Evolutionary conservation across 1,140 invertebrate species (phyloP).

Genomic region (Trachymyrmex cornetzi): DNA sequence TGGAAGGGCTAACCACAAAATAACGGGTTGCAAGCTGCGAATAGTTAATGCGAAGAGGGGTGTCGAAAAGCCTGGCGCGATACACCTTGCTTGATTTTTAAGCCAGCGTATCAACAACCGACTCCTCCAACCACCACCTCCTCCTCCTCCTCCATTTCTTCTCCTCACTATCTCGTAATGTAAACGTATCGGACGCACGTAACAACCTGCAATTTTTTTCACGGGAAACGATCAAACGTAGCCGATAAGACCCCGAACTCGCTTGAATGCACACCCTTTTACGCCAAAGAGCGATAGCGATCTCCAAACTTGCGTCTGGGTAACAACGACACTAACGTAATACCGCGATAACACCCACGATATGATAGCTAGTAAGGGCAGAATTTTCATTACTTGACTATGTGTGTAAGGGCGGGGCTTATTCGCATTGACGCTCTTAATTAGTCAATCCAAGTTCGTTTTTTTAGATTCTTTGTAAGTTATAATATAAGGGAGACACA

Average conservation of each 20-base stretch:
- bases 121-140: constrained; percentile 9
- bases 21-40: constrained; percentile 78
- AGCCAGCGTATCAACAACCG: constrained; percentile 50
- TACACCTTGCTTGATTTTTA: constrained; percentile 58
- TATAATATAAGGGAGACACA: background rate
- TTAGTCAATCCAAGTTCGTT: background rate
- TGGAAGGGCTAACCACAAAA: constrained; percentile 79
- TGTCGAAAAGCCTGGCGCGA: constrained; percentile 49
- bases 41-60: constrained; percentile 68
- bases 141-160: background rate
- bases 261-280: constrained; percentile 60
- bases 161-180: constrained; percentile 65
- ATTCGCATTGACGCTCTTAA: background rate
- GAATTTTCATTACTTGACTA: constrained; percentile 32
- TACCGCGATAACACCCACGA: constrained; percentile 36
- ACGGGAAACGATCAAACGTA: constrained; percentile 65
- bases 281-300: constrained; percentile 54
- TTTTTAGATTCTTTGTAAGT: background rate
- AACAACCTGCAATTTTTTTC: constrained; percentile 78
- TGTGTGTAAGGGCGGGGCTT: background rate
- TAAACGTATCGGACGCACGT: constrained; percentile 74
- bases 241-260: constrained; percentile 62
- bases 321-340: constrained; percentile 42
- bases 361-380: constrained; percentile 19
- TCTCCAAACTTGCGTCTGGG: constrained; percentile 53